phyloP scores from a whole-genome alignment of 2,113 vertebrate species.

The Amphiprion ocellaris region DNA sequence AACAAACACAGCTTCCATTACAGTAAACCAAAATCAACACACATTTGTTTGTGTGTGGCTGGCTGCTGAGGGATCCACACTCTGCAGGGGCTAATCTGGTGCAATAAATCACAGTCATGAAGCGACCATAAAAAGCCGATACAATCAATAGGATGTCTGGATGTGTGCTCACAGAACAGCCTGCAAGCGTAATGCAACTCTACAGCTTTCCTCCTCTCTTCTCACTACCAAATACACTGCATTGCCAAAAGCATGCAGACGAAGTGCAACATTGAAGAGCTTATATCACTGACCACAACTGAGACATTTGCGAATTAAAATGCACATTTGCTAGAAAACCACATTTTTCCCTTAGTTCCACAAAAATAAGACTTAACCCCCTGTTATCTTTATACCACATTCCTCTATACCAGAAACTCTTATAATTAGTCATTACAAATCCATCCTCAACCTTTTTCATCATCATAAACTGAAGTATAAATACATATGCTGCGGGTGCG shows the following conservation, averaged over 20 bases:
- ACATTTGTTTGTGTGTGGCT: conserved; percentile 20
- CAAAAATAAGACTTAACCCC: neutral
- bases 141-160: conserved; percentile 52
- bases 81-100: conserved; percentile 32
- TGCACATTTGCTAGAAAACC: neutral
- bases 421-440: no score
- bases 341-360: neutral
- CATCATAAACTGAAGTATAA: no score
- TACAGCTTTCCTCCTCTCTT: neutral
- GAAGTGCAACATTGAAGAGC: neutral
- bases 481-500: no score
- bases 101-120: conserved; percentile 49
- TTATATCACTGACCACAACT: neutral
- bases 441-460: no score
- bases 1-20: conserved; percentile 22
- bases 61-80: conserved; percentile 17
- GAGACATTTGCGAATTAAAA: neutral
- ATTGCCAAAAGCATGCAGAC: neutral
- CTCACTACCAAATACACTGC: no score
- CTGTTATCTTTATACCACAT: no score
- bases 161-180: conserved; percentile 19
- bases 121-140: conserved; percentile 30
- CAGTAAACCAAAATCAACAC: neutral
- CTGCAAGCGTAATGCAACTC: neutral
- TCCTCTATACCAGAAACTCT: no score